Evolutionary conservation across 2,888 invertebrate genomes (phyloP).

Genomic region (Calameuta pallipes): DNA sequence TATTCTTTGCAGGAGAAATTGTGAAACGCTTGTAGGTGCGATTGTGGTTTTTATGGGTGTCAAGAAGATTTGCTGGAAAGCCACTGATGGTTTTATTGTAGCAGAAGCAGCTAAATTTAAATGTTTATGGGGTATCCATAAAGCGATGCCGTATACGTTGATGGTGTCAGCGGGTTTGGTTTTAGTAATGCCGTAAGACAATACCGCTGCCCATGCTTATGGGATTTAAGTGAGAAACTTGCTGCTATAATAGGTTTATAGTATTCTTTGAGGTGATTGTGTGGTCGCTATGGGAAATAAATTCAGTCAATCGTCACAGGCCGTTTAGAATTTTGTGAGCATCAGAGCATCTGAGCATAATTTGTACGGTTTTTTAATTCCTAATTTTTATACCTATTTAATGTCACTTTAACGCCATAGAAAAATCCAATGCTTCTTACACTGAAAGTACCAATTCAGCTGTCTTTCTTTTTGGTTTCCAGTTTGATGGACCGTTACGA

Average conservation of each 20-base stretch:
- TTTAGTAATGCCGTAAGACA: background rate
- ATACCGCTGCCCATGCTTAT: background rate
- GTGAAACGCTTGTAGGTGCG: background rate
- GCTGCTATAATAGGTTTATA: background rate
- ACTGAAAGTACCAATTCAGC: background rate
- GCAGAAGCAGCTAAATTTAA: conserved; percentile 30
- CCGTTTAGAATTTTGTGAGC: background rate
- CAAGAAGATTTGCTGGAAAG: conserved; percentile 25
- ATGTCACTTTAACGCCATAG: background rate
- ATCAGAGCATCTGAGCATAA: background rate
- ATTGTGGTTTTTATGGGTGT: conserved; percentile 13
- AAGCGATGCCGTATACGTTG: background rate
- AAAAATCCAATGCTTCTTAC: background rate
- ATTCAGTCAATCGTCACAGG: background rate
- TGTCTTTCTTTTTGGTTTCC: background rate
- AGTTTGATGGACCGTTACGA: background rate
- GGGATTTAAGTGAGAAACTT: background rate
- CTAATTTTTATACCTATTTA: background rate
- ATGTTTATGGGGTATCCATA: conserved; percentile 33
- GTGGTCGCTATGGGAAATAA: background rate
- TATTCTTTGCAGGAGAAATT: background rate
- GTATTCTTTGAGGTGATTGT: background rate
- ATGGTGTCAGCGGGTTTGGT: background rate
- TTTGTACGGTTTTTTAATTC: background rate
- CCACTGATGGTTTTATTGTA: conserved; percentile 26